A percentile compares a stretch with the other conserved stretches of the same genome.
phyloP scores from a whole-genome alignment of 2,888 invertebrate species.

The Hydriomena furcata region DNA sequence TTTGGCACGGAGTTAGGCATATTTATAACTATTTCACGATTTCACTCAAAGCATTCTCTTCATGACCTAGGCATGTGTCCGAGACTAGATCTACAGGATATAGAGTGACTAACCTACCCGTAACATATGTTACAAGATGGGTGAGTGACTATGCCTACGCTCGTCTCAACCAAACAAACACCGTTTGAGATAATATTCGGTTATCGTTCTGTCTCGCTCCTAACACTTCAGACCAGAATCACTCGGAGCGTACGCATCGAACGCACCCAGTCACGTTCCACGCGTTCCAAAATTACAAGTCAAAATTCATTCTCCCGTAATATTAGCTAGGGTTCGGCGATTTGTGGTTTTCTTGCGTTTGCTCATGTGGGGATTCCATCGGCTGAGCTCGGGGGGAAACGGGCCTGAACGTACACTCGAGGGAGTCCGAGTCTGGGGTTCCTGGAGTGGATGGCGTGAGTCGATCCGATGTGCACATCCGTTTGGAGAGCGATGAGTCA shows the following conservation, averaged over 20 bases:
- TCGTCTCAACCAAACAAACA: not conserved
- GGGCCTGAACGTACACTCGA: constrained; percentile 78
- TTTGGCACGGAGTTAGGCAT: too few relatives aligned
- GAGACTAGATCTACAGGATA: constrained; percentile 17
- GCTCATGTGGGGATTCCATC: constrained; percentile 53
- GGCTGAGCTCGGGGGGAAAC: constrained; percentile 72
- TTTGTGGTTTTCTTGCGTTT: constrained; percentile 58
- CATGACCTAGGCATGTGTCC: not conserved
- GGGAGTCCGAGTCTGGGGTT: constrained; percentile 74
- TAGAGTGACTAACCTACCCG: too few relatives aligned
- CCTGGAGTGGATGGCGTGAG: constrained; percentile 70
- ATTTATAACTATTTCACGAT: too few relatives aligned
- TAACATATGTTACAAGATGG: too few relatives aligned
- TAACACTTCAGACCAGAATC: not conserved
- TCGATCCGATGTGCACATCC: constrained; percentile 65
- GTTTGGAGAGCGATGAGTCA: constrained; percentile 73
- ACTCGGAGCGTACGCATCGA: constrained; percentile 1
- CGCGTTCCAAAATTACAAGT: constrained; percentile 38
- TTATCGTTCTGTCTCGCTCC: too few relatives aligned
- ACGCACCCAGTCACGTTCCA: not conserved
- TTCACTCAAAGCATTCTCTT: not conserved
- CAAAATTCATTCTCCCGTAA: constrained; percentile 35
- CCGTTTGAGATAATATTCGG: not conserved
- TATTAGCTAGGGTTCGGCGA: constrained; percentile 75
- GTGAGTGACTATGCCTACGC: not conserved